Evolutionary conservation across 2,888 invertebrate species (phyloP).

Genomic region (Branchellion lobata): DNA sequence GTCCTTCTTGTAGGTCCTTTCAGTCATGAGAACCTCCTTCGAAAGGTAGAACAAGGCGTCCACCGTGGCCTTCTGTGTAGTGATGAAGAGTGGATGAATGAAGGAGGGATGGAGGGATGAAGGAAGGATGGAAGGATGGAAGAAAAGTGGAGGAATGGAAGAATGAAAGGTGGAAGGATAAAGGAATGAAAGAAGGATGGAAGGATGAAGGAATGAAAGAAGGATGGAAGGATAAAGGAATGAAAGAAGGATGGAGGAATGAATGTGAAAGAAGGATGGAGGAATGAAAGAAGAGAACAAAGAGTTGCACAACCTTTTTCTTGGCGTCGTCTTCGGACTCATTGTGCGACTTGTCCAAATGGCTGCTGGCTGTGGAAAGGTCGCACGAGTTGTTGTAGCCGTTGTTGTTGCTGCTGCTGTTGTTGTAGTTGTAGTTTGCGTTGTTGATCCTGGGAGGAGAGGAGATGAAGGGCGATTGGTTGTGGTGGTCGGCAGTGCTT

Average conservation of each 20-base stretch:
- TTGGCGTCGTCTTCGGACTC: constrained; percentile 50
- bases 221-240: not conserved
- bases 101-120: no score
- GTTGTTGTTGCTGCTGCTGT: not conserved
- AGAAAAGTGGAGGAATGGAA: not conserved
- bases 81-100: no score
- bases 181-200: not conserved
- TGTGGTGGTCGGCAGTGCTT: not conserved
- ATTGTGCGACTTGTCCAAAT: no score
- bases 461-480: not conserved
- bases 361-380: not conserved
- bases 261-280: no score
- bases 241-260: no score
- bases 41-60: constrained; percentile 56
- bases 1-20: constrained; percentile 90
- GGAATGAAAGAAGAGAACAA: no score
- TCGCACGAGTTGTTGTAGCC: not conserved
- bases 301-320: constrained; percentile 47
- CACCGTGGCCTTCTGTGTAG: not conserved
- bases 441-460: no score
- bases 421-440: not conserved
- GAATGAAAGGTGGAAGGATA: not conserved
- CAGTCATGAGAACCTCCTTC: constrained; percentile 91
- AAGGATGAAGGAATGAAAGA: not conserved
- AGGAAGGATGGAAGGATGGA: no score